Conservation (phyloP, 2,797 vertebrate genomes). For the Rhinogobio ventralis region DNA sequence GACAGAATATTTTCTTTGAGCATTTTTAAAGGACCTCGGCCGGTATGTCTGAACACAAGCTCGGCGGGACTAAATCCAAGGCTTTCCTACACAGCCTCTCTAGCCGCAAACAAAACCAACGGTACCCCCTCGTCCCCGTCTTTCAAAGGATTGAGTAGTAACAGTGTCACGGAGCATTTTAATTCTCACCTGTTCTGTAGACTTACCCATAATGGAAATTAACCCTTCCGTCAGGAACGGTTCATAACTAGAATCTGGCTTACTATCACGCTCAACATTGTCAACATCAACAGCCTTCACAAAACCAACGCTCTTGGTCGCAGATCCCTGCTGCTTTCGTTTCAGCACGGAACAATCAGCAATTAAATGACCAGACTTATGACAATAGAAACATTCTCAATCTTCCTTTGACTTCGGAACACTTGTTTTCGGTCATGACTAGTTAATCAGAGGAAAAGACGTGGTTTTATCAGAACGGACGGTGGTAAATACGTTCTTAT, state of each 20-base stretch:
- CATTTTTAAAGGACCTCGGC: not conserved
- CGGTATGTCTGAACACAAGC: not conserved
- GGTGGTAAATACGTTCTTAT: not conserved
- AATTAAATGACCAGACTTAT: conserved; percentile 15
- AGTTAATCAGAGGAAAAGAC: not conserved
- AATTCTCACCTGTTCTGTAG: not conserved
- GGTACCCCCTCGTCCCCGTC: not conserved
- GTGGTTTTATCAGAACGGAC: not conserved
- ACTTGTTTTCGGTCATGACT: not conserved
- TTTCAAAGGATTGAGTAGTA: not conserved
- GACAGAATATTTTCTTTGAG: not conserved
- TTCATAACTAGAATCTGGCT: not conserved
- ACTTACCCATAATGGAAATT: not conserved
- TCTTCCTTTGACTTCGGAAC: not conserved
- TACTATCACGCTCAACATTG: not conserved
- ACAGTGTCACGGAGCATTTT: not conserved
- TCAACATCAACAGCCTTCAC: not conserved
- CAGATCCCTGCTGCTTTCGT: not conserved
- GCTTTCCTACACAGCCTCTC: not conserved
- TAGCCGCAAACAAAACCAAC: too few relatives aligned
- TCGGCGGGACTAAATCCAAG: not conserved
- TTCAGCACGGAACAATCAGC: not conserved
- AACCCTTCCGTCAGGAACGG: not conserved
- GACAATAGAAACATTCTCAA: conserved; percentile 31
- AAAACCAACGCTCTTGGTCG: too few relatives aligned